These are phyloP conservation scores for Apis cerana DNA, from an alignment of 1,140 invertebrate genomes.

Conservation along the genomic window DNA sequence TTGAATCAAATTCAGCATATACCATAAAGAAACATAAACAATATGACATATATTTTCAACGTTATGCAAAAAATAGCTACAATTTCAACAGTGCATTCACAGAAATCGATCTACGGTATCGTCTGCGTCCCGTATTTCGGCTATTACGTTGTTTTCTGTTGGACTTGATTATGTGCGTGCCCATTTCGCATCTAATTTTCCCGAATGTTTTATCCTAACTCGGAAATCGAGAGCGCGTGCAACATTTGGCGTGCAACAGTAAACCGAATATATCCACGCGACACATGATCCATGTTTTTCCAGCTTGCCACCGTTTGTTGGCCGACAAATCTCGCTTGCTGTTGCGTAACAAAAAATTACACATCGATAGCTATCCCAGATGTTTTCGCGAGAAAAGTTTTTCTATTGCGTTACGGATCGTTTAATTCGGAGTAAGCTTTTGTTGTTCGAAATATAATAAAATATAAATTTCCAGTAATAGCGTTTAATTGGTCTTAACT, in stretches of 20 bases:
- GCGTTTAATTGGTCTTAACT: too few relatives aligned
- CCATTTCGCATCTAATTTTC: conserved; percentile 8
- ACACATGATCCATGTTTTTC: conserved; percentile 2
- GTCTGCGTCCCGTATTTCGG: neutral
- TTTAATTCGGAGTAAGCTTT: too few relatives aligned
- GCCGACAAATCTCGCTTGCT: neutral
- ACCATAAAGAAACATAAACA: too few relatives aligned
- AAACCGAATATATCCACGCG: neutral
- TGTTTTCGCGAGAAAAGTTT: too few relatives aligned
- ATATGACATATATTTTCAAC: neutral
- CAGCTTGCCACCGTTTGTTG: neutral
- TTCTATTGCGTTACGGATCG: too few relatives aligned
- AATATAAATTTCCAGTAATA: too few relatives aligned
- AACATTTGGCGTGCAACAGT: neutral
- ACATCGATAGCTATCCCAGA: neutral
- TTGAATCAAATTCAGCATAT: too few relatives aligned
- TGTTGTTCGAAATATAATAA: too few relatives aligned
- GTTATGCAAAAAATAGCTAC: too few relatives aligned
- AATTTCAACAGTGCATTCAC: neutral
- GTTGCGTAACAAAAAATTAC: conserved; percentile 16
- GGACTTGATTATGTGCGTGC: conserved; percentile 1
- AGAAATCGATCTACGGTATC: neutral
- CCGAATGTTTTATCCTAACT: conserved; percentile 9
- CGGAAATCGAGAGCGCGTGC: conserved; percentile 6
- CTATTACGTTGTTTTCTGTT: neutral